Evolutionary conservation across 2,888 invertebrate species (phyloP), one percentile per base, ranked within the genome.

Genomic region (Cotesia congregata): DNA sequence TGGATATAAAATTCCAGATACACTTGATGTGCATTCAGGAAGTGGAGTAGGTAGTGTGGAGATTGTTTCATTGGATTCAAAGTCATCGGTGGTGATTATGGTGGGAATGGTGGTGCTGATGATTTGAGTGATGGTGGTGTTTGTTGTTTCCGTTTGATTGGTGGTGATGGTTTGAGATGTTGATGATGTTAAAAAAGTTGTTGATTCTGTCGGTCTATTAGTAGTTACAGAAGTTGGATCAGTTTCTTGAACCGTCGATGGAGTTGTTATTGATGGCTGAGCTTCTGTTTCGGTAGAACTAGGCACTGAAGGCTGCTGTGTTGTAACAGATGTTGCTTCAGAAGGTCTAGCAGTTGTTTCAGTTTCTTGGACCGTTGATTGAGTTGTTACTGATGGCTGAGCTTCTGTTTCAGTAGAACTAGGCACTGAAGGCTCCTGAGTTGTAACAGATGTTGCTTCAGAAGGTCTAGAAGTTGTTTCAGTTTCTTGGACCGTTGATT

Each of bases 1-100:
- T 15, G 76, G 72, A 6, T 60, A 72, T 17, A 59, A 41, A 20
- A 62, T 5, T 39, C 30, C 41, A 1, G 50, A 41, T 67, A 41
- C 30, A 7, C 61, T 67, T 6, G 67, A 41, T 40, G 9, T 40
- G 41, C 15, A 15, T 41, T 41, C 30, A 65, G 50, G 50, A 2
- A 20, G 9, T 60, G 71, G 38, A 6, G 15, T 38, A 20, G n/a
- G 60, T 12, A 15, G 6, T 2, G 38, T 6, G n/a, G 64, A 12
- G 17, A 64, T 64, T 41, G 64, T 64, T 64, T 41, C 50, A 3
- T 39, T 64, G 9, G 64, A 15, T 1, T 72, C 15, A 38, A 41
- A 41, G 15, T 7, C 40, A 7, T 15, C n/a, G 15, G 60, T 59
- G 5, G 61, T 9, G 7, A 40, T 61, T 17, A 30, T n/a, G 38